Percentiles rank a stretch among this genome's conserved stretches.
phyloP scores from a whole-genome alignment of 1,140 invertebrate species.

The Drosophila teissieri region DNA sequence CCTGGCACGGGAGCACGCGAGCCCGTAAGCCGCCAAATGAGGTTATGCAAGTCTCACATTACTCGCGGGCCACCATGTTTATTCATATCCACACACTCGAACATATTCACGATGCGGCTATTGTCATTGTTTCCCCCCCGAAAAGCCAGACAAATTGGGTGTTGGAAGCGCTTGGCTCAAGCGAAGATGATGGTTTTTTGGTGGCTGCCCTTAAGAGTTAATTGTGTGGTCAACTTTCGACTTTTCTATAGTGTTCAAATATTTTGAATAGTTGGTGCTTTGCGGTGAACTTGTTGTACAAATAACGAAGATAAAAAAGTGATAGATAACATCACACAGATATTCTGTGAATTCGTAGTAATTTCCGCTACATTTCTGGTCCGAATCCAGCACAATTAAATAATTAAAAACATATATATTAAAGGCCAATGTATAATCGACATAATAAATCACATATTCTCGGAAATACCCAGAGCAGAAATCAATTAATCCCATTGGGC shows the following conservation, averaged over 20 bases:
- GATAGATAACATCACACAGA: no score
- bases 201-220: slow-evolving; percentile 62
- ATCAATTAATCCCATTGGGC: slow-evolving; percentile 42
- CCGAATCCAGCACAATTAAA: not conserved
- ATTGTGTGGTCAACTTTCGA: slow-evolving; percentile 54
- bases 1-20: slow-evolving; percentile 63
- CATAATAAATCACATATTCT: slow-evolving; percentile 22
- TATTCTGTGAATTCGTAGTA: no score
- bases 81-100: slow-evolving; percentile 64
- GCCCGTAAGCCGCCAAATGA: slow-evolving; percentile 62
- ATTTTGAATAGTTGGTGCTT: slow-evolving; percentile 21
- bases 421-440: slow-evolving; percentile 26
- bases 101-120: slow-evolving; percentile 33
- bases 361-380: no score
- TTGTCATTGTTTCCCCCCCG: slow-evolving; percentile 13
- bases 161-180: slow-evolving; percentile 50
- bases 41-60: slow-evolving; percentile 65
- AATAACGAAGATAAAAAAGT: slow-evolving; percentile 31
- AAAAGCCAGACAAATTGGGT: slow-evolving; percentile 56
- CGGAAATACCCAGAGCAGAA: slow-evolving; percentile 25
- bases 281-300: slow-evolving; percentile 47
- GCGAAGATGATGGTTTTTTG: slow-evolving; percentile 51
- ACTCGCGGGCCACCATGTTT: slow-evolving; percentile 59
- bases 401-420: slow-evolving; percentile 55
- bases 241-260: slow-evolving; percentile 26